A percentile compares a stretch with the other conserved stretches of the same genome.
Conservation (phyloP, 2,113 vertebrate genomes). For the Danionella cerebrum region DNA sequence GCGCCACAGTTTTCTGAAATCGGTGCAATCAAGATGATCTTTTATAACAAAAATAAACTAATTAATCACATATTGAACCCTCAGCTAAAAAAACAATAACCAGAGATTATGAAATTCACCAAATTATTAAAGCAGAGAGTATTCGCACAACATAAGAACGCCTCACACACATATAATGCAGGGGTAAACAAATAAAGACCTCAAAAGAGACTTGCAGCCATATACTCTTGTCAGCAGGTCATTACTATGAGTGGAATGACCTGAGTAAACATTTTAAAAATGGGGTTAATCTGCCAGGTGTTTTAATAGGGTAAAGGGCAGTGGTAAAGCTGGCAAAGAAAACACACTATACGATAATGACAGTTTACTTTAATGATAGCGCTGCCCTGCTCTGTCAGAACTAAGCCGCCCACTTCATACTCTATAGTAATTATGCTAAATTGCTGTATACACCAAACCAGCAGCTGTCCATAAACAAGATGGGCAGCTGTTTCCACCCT, state of each 20-base stretch:
- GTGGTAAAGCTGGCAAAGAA: neutral
- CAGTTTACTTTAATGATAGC: slow-evolving; percentile 21
- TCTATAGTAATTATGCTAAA: slow-evolving; percentile 9
- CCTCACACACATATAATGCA: too few relatives aligned
- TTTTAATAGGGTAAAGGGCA: neutral
- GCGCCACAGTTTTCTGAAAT: too few relatives aligned
- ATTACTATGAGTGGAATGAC: neutral
- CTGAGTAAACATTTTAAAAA: neutral
- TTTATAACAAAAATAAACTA: too few relatives aligned
- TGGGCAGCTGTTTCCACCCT: neutral
- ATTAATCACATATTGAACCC: too few relatives aligned
- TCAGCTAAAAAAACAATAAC: too few relatives aligned
- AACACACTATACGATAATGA: neutral
- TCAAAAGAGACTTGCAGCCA: neutral
- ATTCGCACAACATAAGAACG: too few relatives aligned
- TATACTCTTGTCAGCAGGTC: neutral
- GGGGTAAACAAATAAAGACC: too few relatives aligned
- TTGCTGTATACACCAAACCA: neutral
- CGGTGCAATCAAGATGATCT: too few relatives aligned
- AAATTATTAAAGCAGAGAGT: too few relatives aligned
- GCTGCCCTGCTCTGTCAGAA: neutral
- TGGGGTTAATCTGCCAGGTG: neutral
- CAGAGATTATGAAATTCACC: too few relatives aligned
- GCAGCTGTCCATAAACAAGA: slow-evolving; percentile 19
- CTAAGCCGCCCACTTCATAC: slow-evolving; percentile 5